Conservation (phyloP, 2,113 vertebrate genomes). For the Cisticola juncidis region DNA sequence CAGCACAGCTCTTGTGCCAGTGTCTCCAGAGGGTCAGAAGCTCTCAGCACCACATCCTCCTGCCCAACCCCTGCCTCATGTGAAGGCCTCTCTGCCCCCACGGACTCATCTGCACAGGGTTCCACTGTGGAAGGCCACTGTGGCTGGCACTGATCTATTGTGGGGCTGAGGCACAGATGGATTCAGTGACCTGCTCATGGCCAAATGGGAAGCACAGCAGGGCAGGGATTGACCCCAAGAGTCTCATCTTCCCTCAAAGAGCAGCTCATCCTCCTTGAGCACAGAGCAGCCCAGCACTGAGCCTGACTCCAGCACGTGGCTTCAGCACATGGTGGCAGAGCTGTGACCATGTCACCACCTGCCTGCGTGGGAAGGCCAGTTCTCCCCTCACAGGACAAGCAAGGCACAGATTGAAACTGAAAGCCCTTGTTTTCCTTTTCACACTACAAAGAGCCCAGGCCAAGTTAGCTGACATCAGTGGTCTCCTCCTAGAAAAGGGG, state of each 20-base stretch:
- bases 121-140: rapidly evolving
- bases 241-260: neutral
- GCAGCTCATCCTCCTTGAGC: neutral
- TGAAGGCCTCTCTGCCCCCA: neutral
- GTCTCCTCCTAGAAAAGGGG: neutral
- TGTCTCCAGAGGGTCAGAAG: neutral
- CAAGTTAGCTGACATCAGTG: conserved; percentile 14
- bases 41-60: rapidly evolving
- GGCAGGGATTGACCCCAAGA: neutral
- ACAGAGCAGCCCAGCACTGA: neutral
- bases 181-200: neutral
- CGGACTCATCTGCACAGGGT: rapidly evolving
- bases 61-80: rapidly evolving
- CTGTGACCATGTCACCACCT: rapidly evolving
- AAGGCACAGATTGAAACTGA: neutral
- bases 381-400: neutral
- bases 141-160: rapidly evolving
- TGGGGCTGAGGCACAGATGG: neutral
- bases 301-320: neutral
- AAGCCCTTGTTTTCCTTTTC: neutral
- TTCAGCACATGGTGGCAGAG: rapidly evolving
- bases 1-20: rapidly evolving
- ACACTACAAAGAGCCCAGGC: neutral
- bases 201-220: rapidly evolving
- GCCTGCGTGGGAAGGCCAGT: neutral